These are phyloP conservation scores for Lindbergichthys nudifrons DNA, from an alignment of 2,797 vertebrate genomes.

Conservation along the genomic window DNA sequence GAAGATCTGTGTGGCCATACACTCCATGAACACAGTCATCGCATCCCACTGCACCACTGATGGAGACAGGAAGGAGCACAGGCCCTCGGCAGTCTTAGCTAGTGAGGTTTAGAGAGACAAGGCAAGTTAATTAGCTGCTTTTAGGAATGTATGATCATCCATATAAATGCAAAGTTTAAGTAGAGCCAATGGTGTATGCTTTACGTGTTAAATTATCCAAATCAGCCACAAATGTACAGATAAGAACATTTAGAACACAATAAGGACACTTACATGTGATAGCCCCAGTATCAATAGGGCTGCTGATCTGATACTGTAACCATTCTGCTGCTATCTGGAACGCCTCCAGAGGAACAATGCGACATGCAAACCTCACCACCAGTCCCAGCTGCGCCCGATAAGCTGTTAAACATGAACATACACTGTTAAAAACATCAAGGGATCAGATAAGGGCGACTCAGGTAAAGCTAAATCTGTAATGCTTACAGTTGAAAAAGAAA, in stretches of 20 bases:
- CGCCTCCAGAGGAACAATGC: conserved; percentile 90
- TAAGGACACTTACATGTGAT: conserved; percentile 84
- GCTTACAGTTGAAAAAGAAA: conserved; percentile 93
- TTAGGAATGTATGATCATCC: not conserved
- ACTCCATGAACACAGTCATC: conserved; percentile 95
- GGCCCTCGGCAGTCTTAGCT: conserved; percentile 87
- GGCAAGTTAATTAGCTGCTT: not conserved
- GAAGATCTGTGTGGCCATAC: conserved; percentile 89
- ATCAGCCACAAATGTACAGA: not conserved
- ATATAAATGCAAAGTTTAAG: not conserved
- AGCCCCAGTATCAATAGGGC: conserved; percentile 85
- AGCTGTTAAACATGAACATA: conserved; percentile 78
- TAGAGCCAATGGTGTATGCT: no score
- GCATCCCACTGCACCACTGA: conserved; percentile 96
- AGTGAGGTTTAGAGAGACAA: conserved; percentile 5
- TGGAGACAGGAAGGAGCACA: conserved; percentile 91
- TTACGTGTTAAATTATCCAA: not conserved
- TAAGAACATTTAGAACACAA: not conserved
- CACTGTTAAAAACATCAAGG: not conserved
- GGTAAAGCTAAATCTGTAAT: not conserved
- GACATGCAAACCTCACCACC: conserved; percentile 90
- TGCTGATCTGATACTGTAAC: conserved; percentile 89
- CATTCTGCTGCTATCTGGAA: conserved; percentile 94
- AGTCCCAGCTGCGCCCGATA: conserved; percentile 93
- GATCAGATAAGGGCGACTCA: not conserved